A percentile compares a stretch with the other conserved stretches of the same genome.
These are phyloP conservation scores for Conus betulinus DNA, from an alignment of 1,140 invertebrate species.

Conservation along the genomic window DNA sequence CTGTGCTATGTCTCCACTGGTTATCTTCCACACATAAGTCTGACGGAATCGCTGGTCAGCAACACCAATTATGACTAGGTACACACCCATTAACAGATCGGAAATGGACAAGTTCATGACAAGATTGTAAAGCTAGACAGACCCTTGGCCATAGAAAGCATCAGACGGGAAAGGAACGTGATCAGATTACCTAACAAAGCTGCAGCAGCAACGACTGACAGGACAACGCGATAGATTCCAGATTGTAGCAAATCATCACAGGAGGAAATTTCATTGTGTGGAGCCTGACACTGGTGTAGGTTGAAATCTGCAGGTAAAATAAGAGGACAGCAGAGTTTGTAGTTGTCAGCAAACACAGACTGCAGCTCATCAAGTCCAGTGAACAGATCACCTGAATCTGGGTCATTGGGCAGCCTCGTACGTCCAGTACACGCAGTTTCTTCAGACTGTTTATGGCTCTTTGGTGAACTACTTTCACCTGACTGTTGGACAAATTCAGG, in stretches of 20 bases:
- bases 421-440: slow-evolving; percentile 8
- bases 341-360: slow-evolving; percentile 15
- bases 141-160: neutral
- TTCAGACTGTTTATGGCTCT: neutral
- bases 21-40: slow-evolving; percentile 53
- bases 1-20: slow-evolving; percentile 53
- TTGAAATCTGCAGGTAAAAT: slow-evolving; percentile 12
- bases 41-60: slow-evolving; percentile 55
- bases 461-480: neutral
- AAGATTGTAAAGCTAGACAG: slow-evolving; percentile 28
- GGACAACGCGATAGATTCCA: slow-evolving; percentile 29
- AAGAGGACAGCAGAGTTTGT: slow-evolving; percentile 20
- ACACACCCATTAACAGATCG: slow-evolving; percentile 67
- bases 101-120: slow-evolving; percentile 58
- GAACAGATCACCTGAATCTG: slow-evolving; percentile 8
- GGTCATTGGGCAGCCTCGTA: neutral
- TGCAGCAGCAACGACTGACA: slow-evolving; percentile 47
- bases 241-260: slow-evolving; percentile 21
- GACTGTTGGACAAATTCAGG: neutral
- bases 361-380: neutral
- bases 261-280: neutral
- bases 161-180: neutral
- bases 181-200: slow-evolving; percentile 51
- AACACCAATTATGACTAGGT: slow-evolving; percentile 60
- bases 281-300: neutral